Evolutionary conservation across 2,113 vertebrate genomes (phyloP).

Genomic region (Odobenus rosmarus): DNA sequence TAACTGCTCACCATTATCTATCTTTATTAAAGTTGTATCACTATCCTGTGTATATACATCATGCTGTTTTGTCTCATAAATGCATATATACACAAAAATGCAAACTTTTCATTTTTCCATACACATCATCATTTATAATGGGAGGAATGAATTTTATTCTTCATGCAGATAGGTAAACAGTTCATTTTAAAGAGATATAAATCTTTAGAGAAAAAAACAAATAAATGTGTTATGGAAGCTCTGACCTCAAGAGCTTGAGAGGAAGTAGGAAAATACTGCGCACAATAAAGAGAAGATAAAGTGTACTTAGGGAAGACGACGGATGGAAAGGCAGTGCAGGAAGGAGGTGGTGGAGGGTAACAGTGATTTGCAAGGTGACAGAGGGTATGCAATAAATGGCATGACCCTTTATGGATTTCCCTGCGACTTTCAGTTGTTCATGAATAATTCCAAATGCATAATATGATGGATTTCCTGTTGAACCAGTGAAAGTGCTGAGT

Average conservation of each 20-base stretch:
- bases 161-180: not conserved
- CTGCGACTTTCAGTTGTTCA: not conserved
- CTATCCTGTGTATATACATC: not conserved
- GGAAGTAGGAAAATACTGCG: not conserved
- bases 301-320: not conserved
- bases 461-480: not conserved
- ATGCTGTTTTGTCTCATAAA: not conserved
- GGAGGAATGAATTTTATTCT: not conserved
- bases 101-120: not conserved
- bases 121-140: not conserved
- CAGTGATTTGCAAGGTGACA: not conserved
- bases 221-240: not conserved
- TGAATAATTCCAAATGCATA: not conserved
- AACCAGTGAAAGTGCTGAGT: not conserved
- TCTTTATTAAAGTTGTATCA: not conserved
- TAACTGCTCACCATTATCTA: not conserved
- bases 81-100: not conserved
- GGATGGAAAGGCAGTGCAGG: not conserved
- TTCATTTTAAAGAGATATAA: not conserved
- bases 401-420: not conserved
- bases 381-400: not conserved
- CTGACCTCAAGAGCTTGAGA: not conserved
- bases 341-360: not conserved
- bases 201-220: not conserved
- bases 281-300: not conserved